Evolutionary conservation across 2,113 vertebrate species (phyloP).

Genomic region (Nestor notabilis): DNA sequence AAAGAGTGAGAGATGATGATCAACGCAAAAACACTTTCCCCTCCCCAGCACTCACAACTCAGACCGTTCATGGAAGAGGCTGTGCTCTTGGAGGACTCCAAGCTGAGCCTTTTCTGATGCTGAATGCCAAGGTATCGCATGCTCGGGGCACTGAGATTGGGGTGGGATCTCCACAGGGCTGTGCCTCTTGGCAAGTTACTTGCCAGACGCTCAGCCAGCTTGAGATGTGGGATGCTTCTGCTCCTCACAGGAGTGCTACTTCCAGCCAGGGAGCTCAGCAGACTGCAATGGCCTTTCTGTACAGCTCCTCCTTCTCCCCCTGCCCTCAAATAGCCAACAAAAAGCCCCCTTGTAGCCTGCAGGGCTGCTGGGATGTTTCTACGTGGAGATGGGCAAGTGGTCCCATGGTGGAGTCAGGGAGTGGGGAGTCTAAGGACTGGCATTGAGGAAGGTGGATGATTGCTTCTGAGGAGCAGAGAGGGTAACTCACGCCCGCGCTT

Average conservation of each 20-base stretch:
- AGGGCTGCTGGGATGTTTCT: not conserved
- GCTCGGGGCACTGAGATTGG: slow-evolving; percentile 25
- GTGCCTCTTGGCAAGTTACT: not conserved
- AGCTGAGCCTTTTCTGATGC: slow-evolving; percentile 43
- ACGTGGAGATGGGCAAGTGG: not conserved
- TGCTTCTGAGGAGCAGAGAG: slow-evolving; percentile 58
- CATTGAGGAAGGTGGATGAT: slow-evolving; percentile 30
- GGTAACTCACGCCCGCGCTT: slow-evolving; percentile 45
- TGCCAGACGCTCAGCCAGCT: not conserved
- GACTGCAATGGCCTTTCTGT: slow-evolving; percentile 54
- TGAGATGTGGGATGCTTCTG: not conserved
- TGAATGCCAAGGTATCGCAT: slow-evolving; percentile 50
- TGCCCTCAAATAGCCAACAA: not conserved
- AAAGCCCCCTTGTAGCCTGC: not conserved
- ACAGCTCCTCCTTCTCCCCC: slow-evolving; percentile 33
- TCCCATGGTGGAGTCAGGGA: not conserved
- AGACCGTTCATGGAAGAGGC: slow-evolving; percentile 33
- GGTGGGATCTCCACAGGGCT: slow-evolving; percentile 33
- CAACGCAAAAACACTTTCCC: slow-evolving; percentile 41
- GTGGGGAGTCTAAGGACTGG: slow-evolving; percentile 39
- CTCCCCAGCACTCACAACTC: slow-evolving; percentile 55
- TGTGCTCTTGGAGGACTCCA: slow-evolving; percentile 48
- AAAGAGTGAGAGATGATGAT: slow-evolving; percentile 53
- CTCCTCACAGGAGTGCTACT: slow-evolving; percentile 40
- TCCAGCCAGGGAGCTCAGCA: slow-evolving; percentile 56